phyloP scores from a whole-genome alignment of 2,888 invertebrate species.

The Mythimna lalbum region DNA sequence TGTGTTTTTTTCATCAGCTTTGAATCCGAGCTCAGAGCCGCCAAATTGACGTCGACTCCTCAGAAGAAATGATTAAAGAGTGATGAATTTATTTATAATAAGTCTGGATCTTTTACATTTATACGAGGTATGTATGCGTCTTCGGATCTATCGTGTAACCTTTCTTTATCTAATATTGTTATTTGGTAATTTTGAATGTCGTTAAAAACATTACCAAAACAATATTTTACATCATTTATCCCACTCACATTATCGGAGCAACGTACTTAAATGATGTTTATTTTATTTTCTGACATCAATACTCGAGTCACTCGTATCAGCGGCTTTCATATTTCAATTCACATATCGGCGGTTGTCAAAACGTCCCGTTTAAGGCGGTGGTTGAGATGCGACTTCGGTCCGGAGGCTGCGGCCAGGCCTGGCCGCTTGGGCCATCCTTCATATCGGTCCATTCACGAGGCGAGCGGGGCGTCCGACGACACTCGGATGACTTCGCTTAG shows the following conservation, averaged over 20 bases:
- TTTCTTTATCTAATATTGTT: slow-evolving; percentile 35
- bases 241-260: slow-evolving; percentile 49
- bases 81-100: slow-evolving; percentile 81
- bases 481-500: slow-evolving; percentile 80
- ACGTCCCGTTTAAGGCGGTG: slow-evolving; percentile 78
- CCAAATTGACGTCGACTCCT: slow-evolving; percentile 81
- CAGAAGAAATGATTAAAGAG: slow-evolving; percentile 79
- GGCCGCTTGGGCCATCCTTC: slow-evolving; percentile 80
- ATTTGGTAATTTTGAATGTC: slow-evolving; percentile 15
- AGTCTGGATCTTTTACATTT: slow-evolving; percentile 60
- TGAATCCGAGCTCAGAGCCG: slow-evolving; percentile 79
- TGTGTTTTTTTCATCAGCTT: slow-evolving; percentile 85
- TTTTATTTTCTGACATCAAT: slow-evolving; percentile 70
- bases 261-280: slow-evolving; percentile 58
- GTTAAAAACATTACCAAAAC: slow-evolving; percentile 23
- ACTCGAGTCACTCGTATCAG: slow-evolving; percentile 73
- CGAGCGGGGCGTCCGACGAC: slow-evolving; percentile 77
- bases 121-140: slow-evolving; percentile 34
- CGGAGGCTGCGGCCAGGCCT: slow-evolving; percentile 66
- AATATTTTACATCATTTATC: slow-evolving; percentile 44
- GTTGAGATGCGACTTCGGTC: slow-evolving; percentile 77
- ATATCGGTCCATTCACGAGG: slow-evolving; percentile 85
- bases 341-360: slow-evolving; percentile 87
- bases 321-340: slow-evolving; percentile 87
- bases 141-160: slow-evolving; percentile 19